Evolutionary conservation across 2,888 invertebrate genomes (phyloP).

Genomic region (Meloe dianella): DNA sequence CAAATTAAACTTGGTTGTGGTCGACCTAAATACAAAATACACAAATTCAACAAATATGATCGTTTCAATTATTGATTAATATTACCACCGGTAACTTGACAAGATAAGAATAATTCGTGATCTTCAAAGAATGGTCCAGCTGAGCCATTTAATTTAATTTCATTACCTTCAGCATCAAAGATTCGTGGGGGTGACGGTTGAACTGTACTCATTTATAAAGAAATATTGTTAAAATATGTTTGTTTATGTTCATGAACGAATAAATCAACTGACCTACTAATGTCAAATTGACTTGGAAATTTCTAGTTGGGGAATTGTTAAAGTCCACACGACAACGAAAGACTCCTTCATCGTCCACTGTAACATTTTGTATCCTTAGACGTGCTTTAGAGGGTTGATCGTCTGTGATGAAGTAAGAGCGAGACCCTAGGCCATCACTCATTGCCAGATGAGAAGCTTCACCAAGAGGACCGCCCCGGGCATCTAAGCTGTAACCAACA

Average conservation of each 20-base stretch:
- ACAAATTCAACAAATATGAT: slow-evolving; percentile 10
- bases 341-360: slow-evolving; percentile 77
- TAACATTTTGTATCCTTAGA: slow-evolving; percentile 75
- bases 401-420: slow-evolving; percentile 76
- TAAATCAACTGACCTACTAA: slow-evolving; percentile 75
- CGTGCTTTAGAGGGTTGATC: slow-evolving; percentile 76
- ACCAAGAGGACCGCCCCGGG: slow-evolving; percentile 72
- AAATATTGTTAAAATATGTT: not conserved
- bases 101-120: slow-evolving; percentile 80
- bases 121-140: slow-evolving; percentile 89
- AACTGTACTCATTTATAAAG: slow-evolving; percentile 61
- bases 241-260: slow-evolving; percentile 8
- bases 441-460: slow-evolving; percentile 77
- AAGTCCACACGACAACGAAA: slow-evolving; percentile 91
- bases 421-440: slow-evolving; percentile 76
- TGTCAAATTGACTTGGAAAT: slow-evolving; percentile 84
- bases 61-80: not conserved
- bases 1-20: slow-evolving; percentile 83
- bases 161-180: slow-evolving; percentile 82
- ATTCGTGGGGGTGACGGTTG: slow-evolving; percentile 81
- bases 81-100: slow-evolving; percentile 87
- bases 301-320: slow-evolving; percentile 85
- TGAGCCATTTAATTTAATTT: slow-evolving; percentile 69
- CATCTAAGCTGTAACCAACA: slow-evolving; percentile 72
- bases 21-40: slow-evolving; percentile 66